A percentile compares a stretch with the other conserved stretches of the same genome.
These are phyloP conservation scores for Odontomyia ornata DNA, from an alignment of 2,888 invertebrate species.

Conservation along the genomic window DNA sequence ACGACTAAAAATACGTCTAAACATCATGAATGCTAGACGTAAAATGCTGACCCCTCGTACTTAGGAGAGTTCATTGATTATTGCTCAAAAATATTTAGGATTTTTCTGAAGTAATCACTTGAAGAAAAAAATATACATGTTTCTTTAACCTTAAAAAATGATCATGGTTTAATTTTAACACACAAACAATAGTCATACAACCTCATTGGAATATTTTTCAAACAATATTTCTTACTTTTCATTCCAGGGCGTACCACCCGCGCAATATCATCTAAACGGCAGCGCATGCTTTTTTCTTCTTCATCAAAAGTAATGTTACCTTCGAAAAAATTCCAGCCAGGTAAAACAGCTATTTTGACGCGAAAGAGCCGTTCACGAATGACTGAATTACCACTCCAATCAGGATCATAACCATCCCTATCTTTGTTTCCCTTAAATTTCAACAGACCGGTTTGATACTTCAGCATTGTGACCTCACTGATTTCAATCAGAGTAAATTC, in stretches of 20 bases:
- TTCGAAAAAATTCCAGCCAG: background rate
- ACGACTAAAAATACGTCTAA: too few species aligned
- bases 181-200: background rate
- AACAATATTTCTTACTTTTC: background rate
- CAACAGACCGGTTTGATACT: background rate
- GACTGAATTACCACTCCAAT: background rate
- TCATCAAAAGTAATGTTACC: background rate
- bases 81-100: too few species aligned
- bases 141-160: too few species aligned
- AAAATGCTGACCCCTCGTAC: too few species aligned
- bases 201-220: background rate
- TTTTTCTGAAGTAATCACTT: too few species aligned
- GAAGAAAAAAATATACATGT: too few species aligned
- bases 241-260: background rate
- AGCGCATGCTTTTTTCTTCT: background rate
- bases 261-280: background rate
- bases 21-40: too few species aligned
- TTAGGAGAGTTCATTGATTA: too few species aligned
- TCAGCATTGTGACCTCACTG: background rate
- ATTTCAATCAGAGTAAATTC: background rate
- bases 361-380: background rate
- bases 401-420: background rate
- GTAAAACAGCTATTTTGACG: background rate
- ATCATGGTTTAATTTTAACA: background rate
- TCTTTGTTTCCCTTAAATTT: background rate